These are phyloP conservation scores for Hydrochoerus hydrochaeris DNA, from an alignment of 2,113 vertebrate genomes.

Conservation along the genomic window DNA sequence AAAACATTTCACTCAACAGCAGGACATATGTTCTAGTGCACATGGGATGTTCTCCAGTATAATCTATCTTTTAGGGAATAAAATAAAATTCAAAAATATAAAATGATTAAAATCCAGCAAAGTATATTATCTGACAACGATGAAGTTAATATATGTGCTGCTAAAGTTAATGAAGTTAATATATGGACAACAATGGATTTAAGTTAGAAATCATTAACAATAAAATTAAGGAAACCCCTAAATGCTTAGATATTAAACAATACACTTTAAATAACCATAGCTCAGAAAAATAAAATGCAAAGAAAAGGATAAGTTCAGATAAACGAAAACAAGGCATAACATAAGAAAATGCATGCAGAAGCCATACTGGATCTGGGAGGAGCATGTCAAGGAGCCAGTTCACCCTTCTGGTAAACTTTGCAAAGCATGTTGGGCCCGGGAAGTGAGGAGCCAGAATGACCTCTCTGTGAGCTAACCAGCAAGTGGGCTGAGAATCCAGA, in stretches of 20 bases:
- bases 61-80: not conserved
- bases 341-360: not conserved
- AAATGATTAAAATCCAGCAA: not conserved
- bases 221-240: not conserved
- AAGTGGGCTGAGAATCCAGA: too few relatives aligned
- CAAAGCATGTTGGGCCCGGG: too few relatives aligned
- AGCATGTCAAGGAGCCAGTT: too few relatives aligned
- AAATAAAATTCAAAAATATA: not conserved
- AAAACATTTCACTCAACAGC: not conserved
- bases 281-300: not conserved
- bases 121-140: not conserved
- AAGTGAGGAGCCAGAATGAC: too few relatives aligned
- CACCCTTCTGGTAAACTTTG: too few relatives aligned
- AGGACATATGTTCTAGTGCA: not conserved
- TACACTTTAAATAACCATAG: not conserved
- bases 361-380: too few relatives aligned
- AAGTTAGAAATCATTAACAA: conserved; percentile 9
- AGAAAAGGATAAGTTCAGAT: not conserved
- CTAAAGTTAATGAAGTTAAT: too few relatives aligned
- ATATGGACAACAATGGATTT: not conserved
- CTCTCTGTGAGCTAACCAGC: too few relatives aligned
- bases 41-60: not conserved
- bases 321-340: not conserved
- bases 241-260: not conserved
- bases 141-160: not conserved